Evolutionary conservation across 2,888 invertebrate genomes (phyloP).

Genomic region (Minunthozetes semirufus): DNA sequence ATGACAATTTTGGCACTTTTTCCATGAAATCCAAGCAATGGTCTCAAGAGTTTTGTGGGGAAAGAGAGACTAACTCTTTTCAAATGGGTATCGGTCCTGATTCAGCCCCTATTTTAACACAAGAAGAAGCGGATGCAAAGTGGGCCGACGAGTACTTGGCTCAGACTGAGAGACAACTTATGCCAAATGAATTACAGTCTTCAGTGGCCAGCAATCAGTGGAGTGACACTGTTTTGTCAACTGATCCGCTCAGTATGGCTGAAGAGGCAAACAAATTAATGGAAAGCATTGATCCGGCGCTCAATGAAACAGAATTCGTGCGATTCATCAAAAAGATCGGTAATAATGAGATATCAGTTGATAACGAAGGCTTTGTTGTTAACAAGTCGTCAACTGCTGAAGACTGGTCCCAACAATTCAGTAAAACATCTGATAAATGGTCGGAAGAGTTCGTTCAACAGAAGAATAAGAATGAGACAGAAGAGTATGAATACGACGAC

Average conservation of each 20-base stretch:
- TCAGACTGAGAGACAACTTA: conserved; percentile 35
- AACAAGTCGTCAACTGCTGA: conserved; percentile 43
- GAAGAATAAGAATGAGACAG: conserved; percentile 45
- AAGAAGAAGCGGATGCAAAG: conserved; percentile 42
- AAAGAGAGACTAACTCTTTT: conserved; percentile 38
- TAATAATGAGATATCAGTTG: conserved; percentile 51
- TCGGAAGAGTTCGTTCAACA: conserved; percentile 50
- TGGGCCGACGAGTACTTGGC: conserved; percentile 59
- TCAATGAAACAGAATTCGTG: conserved; percentile 57
- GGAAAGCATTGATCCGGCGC: conserved; percentile 42
- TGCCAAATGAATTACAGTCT: neutral
- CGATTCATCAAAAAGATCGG: conserved; percentile 72
- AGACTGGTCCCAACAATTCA: conserved; percentile 47
- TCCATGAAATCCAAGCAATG: conserved; percentile 47
- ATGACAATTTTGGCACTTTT: neutral
- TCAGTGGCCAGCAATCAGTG: neutral
- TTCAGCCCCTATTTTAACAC: neutral
- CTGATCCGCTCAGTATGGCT: neutral
- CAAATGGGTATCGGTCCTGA: neutral
- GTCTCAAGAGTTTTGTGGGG: conserved; percentile 45
- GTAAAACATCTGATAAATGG: conserved; percentile 47
- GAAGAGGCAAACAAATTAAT: conserved; percentile 30
- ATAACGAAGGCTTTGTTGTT: too few species aligned
- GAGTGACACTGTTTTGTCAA: neutral
- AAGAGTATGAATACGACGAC: conserved; percentile 40